phyloP scores from a whole-genome alignment of 2,888 invertebrate species.

The Plagiodera versicolora region DNA sequence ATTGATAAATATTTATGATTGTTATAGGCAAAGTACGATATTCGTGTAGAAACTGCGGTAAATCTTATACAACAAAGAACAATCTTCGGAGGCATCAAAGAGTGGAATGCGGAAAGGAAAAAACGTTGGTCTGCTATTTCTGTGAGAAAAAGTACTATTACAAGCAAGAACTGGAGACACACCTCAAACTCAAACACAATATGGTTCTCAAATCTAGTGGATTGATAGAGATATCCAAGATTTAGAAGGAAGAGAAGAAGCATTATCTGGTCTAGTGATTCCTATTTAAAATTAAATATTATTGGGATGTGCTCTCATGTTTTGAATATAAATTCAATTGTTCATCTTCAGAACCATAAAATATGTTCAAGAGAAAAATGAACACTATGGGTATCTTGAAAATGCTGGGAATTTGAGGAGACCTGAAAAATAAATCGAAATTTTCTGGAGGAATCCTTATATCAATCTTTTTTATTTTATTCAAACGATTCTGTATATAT shows the following conservation, averaged over 20 bases:
- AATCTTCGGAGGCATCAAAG: slow-evolving; percentile 40
- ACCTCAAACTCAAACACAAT: slow-evolving; percentile 36
- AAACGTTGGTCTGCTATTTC: slow-evolving; percentile 37
- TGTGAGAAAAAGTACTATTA: slow-evolving; percentile 43
- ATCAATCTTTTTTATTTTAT: too few relatives aligned
- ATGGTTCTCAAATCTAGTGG: slow-evolving; percentile 24
- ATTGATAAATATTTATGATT: background rate
- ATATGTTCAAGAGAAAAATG: too few relatives aligned
- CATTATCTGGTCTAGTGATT: background rate
- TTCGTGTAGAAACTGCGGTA: slow-evolving; percentile 32
- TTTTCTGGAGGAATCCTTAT: too few relatives aligned
- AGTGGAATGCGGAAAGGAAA: slow-evolving; percentile 45
- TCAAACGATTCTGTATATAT: too few relatives aligned
- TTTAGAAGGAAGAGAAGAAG: background rate
- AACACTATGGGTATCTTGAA: too few relatives aligned
- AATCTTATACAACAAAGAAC: slow-evolving; percentile 37
- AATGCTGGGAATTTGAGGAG: too few relatives aligned
- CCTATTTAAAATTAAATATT: background rate
- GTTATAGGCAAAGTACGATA: slow-evolving; percentile 19
- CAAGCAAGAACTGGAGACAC: slow-evolving; percentile 41
- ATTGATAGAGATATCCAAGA: background rate
- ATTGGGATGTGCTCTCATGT: too few relatives aligned
- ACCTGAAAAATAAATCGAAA: too few relatives aligned
- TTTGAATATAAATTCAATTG: too few relatives aligned
- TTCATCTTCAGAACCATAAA: too few relatives aligned